These are phyloP conservation scores for Microctenopoma lineatum DNA, from an alignment of 2,797 vertebrate species.

Conservation along the genomic window DNA sequence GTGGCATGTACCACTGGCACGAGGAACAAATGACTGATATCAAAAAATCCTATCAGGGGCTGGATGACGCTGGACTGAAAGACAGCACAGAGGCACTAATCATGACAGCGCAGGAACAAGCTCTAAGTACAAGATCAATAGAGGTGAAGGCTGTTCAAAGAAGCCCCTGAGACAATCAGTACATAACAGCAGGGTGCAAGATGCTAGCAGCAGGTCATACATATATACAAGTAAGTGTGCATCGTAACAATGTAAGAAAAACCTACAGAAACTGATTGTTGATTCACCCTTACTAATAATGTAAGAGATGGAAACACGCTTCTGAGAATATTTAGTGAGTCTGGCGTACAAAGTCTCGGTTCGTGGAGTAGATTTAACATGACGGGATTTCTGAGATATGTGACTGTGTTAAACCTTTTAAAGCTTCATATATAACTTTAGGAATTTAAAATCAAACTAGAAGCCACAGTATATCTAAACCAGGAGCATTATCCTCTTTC, in stretches of 20 bases:
- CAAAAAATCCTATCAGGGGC: too few relatives aligned
- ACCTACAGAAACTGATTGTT: not conserved
- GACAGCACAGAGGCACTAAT: too few relatives aligned
- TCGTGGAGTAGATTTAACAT: conserved; percentile 59
- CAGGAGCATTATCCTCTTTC: conserved; percentile 22
- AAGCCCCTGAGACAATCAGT: too few relatives aligned
- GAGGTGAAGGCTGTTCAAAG: too few relatives aligned
- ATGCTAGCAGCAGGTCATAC: too few relatives aligned
- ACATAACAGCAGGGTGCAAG: too few relatives aligned
- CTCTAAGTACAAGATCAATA: too few relatives aligned
- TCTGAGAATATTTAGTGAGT: conserved; percentile 58
- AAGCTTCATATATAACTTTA: conserved; percentile 62
- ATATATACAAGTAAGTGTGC: too few relatives aligned
- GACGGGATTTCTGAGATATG: conserved; percentile 60
- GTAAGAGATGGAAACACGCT: conserved; percentile 38
- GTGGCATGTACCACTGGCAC: too few relatives aligned
- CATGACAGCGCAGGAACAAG: too few relatives aligned
- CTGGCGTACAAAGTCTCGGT: conserved; percentile 42
- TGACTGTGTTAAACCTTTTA: conserved; percentile 55
- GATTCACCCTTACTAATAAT: conserved; percentile 35
- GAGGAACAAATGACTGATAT: too few relatives aligned
- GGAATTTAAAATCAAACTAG: conserved; percentile 58
- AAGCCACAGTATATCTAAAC: conserved; percentile 45
- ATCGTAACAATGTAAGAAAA: not conserved
- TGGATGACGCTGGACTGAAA: too few relatives aligned